Base-by-base conservation (phyloP, 2,113 vertebrate genomes). In the Rutilus rutilus region DNA sequence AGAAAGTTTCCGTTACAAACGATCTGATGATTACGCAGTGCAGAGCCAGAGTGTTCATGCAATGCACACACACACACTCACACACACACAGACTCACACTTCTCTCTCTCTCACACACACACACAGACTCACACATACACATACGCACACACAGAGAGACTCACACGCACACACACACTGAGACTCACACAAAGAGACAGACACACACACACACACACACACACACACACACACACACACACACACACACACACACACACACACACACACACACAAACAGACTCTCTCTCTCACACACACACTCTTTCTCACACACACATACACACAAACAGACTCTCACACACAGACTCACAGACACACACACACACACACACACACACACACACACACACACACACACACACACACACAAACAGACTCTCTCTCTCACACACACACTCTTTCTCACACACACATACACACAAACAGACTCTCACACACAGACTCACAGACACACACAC, bases 1-100 rank as follows among this genome's bases (percentile, higher is more conserved):
- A 57, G 27, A 54, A n/a, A 75, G 57, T 82, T 82, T 86, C 75
- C 75, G 54, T 78, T 36, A 78, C 75, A 78, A 33, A 6, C 33
- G 27, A 78, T 57, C 27, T 54, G 50, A 77, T 9, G 50, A 57
- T 78, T 30, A 36, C 52, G 45, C 74, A 30, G 36, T 23, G 27
- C 47, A 7, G 27, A 65, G 64, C 27, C 64, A 67, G 27, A 36
- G 4, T 30, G 19, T 52, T 75, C 25, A 50, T 75, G 52, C 30
- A 36, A 64, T 59, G 65, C 12, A 3, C 30, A 83, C 39, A 82
- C 80, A 76, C 67, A 81, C 76, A 45, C 1, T 0, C 4, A 45
- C 9, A 45, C 42, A 45, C 2, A 45, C 9, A 45, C 9, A 15
- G 5, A 36, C 36, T 6, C 50, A 82, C 25, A 79, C 30, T 3